Percentiles rank a stretch among this genome's conserved stretches.
Evolutionary conservation across 2,113 vertebrate genomes (phyloP).

Genomic region (Ciconia stormi): DNA sequence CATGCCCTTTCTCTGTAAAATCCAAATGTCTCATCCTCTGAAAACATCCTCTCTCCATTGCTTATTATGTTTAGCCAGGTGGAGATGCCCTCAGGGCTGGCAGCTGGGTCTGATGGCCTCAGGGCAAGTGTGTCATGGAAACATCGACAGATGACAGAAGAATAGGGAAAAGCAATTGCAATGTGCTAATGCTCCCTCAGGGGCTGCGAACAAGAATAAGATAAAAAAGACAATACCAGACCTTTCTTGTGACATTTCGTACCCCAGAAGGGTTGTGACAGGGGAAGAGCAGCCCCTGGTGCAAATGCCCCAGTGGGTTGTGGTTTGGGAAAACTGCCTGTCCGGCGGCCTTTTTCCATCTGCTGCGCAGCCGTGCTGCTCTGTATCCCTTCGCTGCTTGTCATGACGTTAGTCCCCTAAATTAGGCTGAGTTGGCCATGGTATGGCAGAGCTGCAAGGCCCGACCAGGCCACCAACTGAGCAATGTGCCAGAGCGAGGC

Average conservation of each 20-base stretch:
- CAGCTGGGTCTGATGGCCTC: slow-evolving; percentile 3
- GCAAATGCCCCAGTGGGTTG: not conserved
- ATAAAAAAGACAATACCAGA: not conserved
- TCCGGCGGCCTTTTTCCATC: not conserved
- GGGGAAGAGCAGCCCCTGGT: not conserved
- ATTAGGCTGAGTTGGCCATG: not conserved
- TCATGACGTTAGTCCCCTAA: not conserved
- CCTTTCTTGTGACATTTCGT: not conserved
- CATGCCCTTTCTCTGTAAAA: not conserved
- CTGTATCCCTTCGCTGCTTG: not conserved
- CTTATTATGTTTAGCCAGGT: not conserved
- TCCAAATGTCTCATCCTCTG: not conserved
- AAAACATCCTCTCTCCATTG: not conserved
- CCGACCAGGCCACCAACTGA: not conserved
- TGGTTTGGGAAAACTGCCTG: not conserved
- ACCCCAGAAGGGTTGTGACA: not conserved
- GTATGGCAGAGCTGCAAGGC: not conserved
- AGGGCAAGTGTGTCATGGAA: not conserved
- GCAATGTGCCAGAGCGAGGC: not conserved
- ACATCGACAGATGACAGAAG: not conserved
- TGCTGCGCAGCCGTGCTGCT: not conserved
- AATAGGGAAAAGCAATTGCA: not conserved
- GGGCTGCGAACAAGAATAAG: not conserved
- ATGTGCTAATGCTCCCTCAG: not conserved
- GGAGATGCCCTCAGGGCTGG: not conserved